Percentiles rank a stretch among this genome's conserved stretches.
These are phyloP conservation scores for Ailurus styani DNA, from an alignment of 2,113 vertebrate species.

Conservation along the genomic window DNA sequence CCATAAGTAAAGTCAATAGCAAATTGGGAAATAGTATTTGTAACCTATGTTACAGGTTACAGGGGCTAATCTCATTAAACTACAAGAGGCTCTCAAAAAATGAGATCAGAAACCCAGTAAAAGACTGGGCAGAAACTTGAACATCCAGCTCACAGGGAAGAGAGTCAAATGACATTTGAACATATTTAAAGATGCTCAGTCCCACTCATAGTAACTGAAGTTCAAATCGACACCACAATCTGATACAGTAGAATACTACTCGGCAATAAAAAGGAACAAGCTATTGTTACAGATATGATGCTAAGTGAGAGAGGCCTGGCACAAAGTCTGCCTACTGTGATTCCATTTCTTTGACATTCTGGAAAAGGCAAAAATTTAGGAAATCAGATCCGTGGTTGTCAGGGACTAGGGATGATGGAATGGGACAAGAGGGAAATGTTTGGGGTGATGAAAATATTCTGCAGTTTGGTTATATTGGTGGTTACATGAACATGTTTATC, in stretches of 20 bases:
- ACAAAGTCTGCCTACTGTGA: background rate
- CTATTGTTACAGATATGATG: background rate
- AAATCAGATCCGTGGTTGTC: background rate
- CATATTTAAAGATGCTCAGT: background rate
- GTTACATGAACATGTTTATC: background rate
- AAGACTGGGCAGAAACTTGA: background rate
- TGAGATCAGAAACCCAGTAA: background rate
- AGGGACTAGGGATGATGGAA: background rate
- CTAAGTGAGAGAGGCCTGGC: background rate
- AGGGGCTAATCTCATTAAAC: background rate
- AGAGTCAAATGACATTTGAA: background rate
- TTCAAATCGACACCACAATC: background rate
- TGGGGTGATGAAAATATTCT: background rate
- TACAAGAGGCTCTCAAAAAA: background rate
- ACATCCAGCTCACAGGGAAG: background rate
- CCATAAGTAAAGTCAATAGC: background rate
- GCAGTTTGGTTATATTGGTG: background rate
- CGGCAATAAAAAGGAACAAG: background rate
- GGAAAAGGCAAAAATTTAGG: background rate
- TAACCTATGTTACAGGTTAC: background rate
- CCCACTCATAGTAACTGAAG: background rate
- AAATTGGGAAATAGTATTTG: background rate
- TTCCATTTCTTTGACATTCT: background rate
- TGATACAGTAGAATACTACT: background rate
- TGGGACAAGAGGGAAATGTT: background rate